Evolutionary conservation across 2,888 invertebrate genomes (phyloP), one percentile per base, ranked within the genome.

Genomic region (Mylabris sibirica): DNA sequence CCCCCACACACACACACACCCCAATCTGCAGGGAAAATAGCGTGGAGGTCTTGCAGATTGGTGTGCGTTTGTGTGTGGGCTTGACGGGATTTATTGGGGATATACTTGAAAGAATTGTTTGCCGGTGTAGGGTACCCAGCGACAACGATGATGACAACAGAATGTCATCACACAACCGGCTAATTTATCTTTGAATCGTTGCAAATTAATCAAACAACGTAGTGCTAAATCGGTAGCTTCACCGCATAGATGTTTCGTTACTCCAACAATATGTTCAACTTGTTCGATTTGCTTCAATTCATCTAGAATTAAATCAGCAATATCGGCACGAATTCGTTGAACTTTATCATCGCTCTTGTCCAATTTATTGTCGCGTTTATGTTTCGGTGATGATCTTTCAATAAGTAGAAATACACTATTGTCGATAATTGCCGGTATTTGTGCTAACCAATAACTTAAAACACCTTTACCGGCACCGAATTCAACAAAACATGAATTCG

Each of bases 211-310:
- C 71, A 94, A 80, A 82, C 94, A 93, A 53, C 90, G 88, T 67
- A 95, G 81, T 1, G 94, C 90, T 76, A 92, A 88, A 86, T 95
- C 95, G 65, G 96, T 96, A 44, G 96, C 97, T 34, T 88, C 91
- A 0, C 97, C 97, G 84, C 97, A 97, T 53, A 97, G 88, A 84
- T 97, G 97, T 84, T 97, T 97, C 1, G 96, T 93, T 24, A 95
- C 85, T 0, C 91, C 95, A 34, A 96, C 91, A 59, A 93, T 87
- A 41, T 80, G 75, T 6, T 85, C 77, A 22, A 84, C 85, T 8
- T 83, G 79, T 5, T 86, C 83, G 70, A 89, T 85, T 3, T 84
- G 83, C 9, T 86, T 84, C 26, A 92, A 81, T 69, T 87, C 84
- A 9, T 87, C 87, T 72, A 96, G 85, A 75, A 88, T 86, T 35